Percentiles rank a stretch among this genome's conserved stretches.
Evolutionary conservation across 2,888 invertebrate genomes (phyloP).

Genomic region (Drosophila cognata): DNA sequence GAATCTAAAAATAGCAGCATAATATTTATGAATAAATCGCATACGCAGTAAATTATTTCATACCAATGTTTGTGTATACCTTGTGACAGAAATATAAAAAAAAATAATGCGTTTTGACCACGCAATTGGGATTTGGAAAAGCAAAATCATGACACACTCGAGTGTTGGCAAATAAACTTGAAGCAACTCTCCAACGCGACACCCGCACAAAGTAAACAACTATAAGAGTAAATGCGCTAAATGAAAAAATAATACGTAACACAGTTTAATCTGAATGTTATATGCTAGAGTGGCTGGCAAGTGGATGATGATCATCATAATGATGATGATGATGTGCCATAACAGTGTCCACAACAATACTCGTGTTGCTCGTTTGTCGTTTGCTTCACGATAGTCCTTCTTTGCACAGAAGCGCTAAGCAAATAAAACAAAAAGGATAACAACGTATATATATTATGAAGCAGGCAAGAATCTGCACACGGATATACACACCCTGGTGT

Average conservation of each 20-base stretch:
- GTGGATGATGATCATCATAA: conserved; percentile 47
- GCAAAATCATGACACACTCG: conserved; percentile 46
- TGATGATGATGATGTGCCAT: conserved; percentile 50
- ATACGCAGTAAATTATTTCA: neutral
- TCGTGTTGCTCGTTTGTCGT: conserved; percentile 42
- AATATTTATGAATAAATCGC: neutral
- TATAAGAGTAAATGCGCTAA: conserved; percentile 50
- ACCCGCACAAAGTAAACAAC: conserved; percentile 30
- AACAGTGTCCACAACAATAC: conserved; percentile 41
- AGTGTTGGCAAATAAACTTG: conserved; percentile 24
- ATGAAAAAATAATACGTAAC: conserved; percentile 75
- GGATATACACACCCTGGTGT: conserved; percentile 21
- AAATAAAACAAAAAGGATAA: conserved; percentile 81
- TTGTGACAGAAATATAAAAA: neutral
- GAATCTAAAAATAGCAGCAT: neutral
- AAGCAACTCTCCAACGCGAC: conserved; percentile 23
- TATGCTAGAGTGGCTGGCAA: conserved; percentile 44
- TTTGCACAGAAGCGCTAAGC: conserved; percentile 81
- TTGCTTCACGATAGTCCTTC: conserved; percentile 71
- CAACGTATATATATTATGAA: conserved; percentile 73
- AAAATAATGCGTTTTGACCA: conserved; percentile 9
- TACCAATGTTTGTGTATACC: conserved; percentile 1
- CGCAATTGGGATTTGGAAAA: conserved; percentile 32
- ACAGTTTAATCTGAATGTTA: conserved; percentile 68
- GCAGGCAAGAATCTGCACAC: conserved; percentile 48